A percentile compares a stretch with the other conserved stretches of the same genome.
Conservation (phyloP, 2,113 vertebrate genomes). For the Parotia lawesii region DNA sequence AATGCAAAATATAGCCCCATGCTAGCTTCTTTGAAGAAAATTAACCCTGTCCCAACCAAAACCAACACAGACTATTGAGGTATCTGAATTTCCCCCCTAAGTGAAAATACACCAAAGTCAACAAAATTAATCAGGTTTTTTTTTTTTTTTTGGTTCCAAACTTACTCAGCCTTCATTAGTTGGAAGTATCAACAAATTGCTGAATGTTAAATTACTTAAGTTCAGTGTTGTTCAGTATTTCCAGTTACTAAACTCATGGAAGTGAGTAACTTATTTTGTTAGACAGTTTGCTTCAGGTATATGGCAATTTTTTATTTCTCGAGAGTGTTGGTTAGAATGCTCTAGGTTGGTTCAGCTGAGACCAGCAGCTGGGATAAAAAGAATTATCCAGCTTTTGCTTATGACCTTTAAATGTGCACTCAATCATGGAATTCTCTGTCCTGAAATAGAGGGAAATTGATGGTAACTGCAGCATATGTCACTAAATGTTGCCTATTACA, state of each 20-base stretch:
- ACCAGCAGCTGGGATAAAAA: not conserved
- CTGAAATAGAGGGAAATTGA: not conserved
- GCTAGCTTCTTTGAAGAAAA: not conserved
- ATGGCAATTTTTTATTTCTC: not conserved
- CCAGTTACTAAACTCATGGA: not conserved
- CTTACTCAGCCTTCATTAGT: not conserved
- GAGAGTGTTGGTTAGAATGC: not conserved
- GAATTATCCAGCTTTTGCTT: not conserved
- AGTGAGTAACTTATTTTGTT: not conserved
- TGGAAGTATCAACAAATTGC: not conserved
- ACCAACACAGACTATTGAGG: not conserved
- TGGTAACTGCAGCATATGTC: not conserved
- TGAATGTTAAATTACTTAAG: not conserved
- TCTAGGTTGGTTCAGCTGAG: not conserved
- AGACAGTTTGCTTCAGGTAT: not conserved
- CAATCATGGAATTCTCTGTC: not conserved
- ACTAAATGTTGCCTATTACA: not conserved
- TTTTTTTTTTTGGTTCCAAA: not conserved
- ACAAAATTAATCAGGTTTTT: not conserved
- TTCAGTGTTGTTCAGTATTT: not conserved
- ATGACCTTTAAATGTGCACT: not conserved
- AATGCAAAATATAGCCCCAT: not conserved
- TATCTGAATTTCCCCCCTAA: not conserved
- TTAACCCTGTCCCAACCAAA: not conserved
- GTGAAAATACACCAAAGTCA: not conserved